phyloP scores from a whole-genome alignment of 2,113 vertebrate genomes.

The Pseudorasbora parva region DNA sequence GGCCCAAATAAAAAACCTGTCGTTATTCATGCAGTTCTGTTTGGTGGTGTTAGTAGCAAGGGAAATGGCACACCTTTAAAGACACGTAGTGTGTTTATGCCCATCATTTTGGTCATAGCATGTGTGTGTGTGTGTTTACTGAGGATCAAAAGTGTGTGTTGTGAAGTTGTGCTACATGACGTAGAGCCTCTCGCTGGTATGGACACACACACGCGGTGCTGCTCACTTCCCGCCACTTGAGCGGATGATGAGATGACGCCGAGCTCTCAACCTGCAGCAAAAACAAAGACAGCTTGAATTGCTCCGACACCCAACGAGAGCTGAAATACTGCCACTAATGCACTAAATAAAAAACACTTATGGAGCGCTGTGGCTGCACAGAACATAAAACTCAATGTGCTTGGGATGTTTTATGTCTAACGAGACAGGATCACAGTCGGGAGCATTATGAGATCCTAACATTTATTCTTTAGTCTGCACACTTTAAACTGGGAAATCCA shows the following conservation, averaged over 20 bases:
- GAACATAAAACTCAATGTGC: background rate
- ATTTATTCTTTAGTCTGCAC: too few relatives aligned
- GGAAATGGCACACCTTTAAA: background rate
- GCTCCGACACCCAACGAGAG: background rate
- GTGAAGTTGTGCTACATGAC: conserved; percentile 70
- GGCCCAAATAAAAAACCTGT: background rate
- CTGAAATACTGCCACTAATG: background rate
- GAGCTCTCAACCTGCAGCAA: conserved; percentile 18
- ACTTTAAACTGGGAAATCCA: background rate
- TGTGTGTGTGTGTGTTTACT: conserved; percentile 17
- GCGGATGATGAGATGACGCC: conserved; percentile 43
- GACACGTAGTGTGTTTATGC: background rate
- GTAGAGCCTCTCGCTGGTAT: conserved; percentile 82
- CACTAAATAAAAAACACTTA: background rate
- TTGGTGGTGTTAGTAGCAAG: background rate
- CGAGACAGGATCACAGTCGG: background rate
- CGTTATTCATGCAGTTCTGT: background rate
- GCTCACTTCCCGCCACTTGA: conserved; percentile 86
- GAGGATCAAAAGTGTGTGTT: conserved; percentile 77
- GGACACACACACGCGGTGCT: conserved; percentile 71
- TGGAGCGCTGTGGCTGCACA: background rate
- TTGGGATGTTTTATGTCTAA: background rate
- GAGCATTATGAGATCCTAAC: background rate
- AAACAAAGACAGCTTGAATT: conserved; percentile 3
- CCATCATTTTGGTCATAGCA: background rate